Base-by-base conservation (phyloP, 2,888 invertebrate species). In the Oscheius onirici region DNA sequence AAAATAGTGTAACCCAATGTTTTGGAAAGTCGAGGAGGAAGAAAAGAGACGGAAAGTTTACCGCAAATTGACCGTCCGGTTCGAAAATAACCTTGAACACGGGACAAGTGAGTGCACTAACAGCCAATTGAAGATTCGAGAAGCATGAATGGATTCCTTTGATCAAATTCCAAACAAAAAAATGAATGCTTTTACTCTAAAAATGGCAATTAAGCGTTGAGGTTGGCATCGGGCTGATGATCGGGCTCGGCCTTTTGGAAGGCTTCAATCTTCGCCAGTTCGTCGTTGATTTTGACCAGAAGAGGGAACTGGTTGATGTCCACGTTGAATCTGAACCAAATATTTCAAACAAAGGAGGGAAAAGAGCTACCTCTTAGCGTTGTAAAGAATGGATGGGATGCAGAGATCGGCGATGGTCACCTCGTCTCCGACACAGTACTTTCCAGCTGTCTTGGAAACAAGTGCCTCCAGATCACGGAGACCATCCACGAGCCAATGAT, bases 391-490 rank as follows among this genome's bases (percentile, higher is more conserved):
- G 57, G 97, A 97, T 63, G 97, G 93, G 72, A 97, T 90, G 88
- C 94, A 96, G 86, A 95, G 93, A 89, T 97, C 97, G 5, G 97
- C 97, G 87, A 97, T 90, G 0, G 95, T 94, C 72, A 97, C 92
- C 81, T 93, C 93, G 89, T 97, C 95, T 0, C 97, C 97, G 2
- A 80, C 72, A 87, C 94, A 94, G 88, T 94, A 97, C 88, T 84
- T 87, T 2, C 89, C 89, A 60, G 95, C 93, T 61, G 93, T 93
- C 2, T 92, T 91, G 0, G 92, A 92, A 11, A 97, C 89, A 41
- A 94, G 90, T 87, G 93, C 93, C 89, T 97, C 97, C 8, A 96
- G 69, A 34, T 69, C 77, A 0, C 10, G 52, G 10, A 82, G 71
- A 2, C 82, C 82, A 11, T 73, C 92, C 0, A 94, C 96, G 88